Evolutionary conservation across 2,888 invertebrate genomes (phyloP).

Genomic region (Dryococelus australis): DNA sequence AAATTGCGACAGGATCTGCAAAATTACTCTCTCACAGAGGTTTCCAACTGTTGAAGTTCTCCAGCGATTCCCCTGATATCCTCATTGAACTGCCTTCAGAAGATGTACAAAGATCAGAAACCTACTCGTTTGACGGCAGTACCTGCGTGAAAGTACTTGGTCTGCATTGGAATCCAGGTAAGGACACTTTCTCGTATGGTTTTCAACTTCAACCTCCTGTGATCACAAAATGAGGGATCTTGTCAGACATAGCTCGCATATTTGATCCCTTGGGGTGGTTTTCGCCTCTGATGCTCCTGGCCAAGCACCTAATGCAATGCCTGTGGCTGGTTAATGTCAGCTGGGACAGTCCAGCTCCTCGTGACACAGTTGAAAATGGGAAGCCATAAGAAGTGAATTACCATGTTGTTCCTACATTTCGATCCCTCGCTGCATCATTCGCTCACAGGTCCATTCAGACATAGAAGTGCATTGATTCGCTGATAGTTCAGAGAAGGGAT

Average conservation of each 20-base stretch:
- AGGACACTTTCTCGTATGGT: neutral
- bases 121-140: neutral
- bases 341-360: neutral
- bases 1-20: neutral
- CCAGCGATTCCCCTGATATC: neutral
- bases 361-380: neutral
- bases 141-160: neutral
- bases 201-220: neutral
- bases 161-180: neutral
- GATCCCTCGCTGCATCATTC: neutral
- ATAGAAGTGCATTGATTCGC: neutral
- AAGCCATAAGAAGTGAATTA: neutral
- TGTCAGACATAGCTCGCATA: neutral
- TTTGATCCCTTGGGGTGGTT: neutral
- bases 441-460: neutral
- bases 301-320: neutral
- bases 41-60: neutral
- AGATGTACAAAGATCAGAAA: neutral
- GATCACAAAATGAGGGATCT: neutral
- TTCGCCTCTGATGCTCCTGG: neutral
- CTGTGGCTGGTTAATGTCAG: neutral
- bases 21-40: neutral
- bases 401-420: neutral
- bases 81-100: neutral
- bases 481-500: neutral